A percentile compares a stretch with the other conserved stretches of the same genome.
Evolutionary conservation across 2,797 vertebrate species (phyloP).

Genomic region (Microchirus variegatus): DNA sequence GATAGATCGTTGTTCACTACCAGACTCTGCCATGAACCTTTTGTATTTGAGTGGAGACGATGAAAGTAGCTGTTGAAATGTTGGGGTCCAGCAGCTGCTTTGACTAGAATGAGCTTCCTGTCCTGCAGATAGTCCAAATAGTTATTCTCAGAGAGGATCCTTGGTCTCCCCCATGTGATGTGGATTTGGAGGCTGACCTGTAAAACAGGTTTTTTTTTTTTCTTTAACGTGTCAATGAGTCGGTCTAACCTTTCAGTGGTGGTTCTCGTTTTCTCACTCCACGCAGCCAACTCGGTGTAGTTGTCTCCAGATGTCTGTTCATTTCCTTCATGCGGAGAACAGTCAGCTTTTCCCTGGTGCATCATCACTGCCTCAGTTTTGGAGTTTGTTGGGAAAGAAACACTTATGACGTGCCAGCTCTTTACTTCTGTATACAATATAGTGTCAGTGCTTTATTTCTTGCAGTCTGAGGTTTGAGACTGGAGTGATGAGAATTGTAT

Average conservation of each 20-base stretch:
- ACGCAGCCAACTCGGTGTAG: constrained; percentile 6
- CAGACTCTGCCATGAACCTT: constrained; percentile 31
- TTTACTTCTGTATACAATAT: constrained; percentile 20
- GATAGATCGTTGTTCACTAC: constrained; percentile 7
- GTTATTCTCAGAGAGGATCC: constrained; percentile 53
- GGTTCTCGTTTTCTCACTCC: constrained; percentile 18
- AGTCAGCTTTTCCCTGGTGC: constrained; percentile 1
- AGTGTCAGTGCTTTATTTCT: constrained; percentile 30
- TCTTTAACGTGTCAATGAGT: constrained; percentile 29
- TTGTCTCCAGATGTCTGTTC: neutral
- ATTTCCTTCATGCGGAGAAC: constrained; percentile 15
- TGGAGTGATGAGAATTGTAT: neutral
- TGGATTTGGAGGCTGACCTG: constrained; percentile 56
- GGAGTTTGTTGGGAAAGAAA: neutral
- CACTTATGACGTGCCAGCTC: constrained; percentile 10
- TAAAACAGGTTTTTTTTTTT: constrained; percentile 52
- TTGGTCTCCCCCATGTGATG: constrained; percentile 45
- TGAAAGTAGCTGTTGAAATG: constrained; percentile 31
- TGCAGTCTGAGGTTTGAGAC: constrained; percentile 3
- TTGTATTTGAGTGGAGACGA: constrained; percentile 25
- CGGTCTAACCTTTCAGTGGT: constrained; percentile 28
- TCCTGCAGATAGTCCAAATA: constrained; percentile 44
- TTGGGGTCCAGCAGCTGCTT: constrained; percentile 23
- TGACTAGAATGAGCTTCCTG: constrained; percentile 43
- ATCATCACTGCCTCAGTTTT: constrained; percentile 6